Percentiles rank a stretch among this genome's conserved stretches.
Evolutionary conservation across 2,888 invertebrate species (phyloP).

Genomic region (Limenitis camilla): DNA sequence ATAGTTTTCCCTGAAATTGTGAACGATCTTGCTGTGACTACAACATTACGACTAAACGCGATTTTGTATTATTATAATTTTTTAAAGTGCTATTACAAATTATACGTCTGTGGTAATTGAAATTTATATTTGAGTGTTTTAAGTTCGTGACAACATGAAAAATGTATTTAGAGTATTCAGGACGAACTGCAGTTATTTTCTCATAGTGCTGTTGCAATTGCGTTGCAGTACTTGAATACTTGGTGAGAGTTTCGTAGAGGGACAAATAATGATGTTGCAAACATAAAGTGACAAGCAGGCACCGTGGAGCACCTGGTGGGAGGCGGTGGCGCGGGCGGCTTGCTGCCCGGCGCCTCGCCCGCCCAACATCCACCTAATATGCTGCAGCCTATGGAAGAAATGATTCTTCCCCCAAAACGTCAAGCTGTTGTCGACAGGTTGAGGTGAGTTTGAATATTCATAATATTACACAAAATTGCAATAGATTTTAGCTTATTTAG

Average conservation of each 20-base stretch:
- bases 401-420: slow-evolving; percentile 85
- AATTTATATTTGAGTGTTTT: not conserved
- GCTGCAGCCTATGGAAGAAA: slow-evolving; percentile 77
- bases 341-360: slow-evolving; percentile 77
- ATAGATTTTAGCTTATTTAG: no score
- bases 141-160: slow-evolving; percentile 51
- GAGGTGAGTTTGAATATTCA: slow-evolving; percentile 50
- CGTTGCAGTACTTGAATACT: slow-evolving; percentile 57
- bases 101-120: not conserved
- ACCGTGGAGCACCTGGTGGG: slow-evolving; percentile 86
- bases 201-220: slow-evolving; percentile 51
- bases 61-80: no score
- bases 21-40: not conserved
- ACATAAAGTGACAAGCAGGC: slow-evolving; percentile 50
- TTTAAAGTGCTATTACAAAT: no score
- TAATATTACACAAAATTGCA: not conserved
- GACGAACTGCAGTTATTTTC: slow-evolving; percentile 55
- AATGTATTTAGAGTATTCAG: slow-evolving; percentile 49
- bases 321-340: slow-evolving; percentile 81
- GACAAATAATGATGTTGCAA: slow-evolving; percentile 46
- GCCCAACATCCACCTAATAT: slow-evolving; percentile 77
- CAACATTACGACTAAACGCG: no score
- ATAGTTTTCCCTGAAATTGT: no score
- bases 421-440: slow-evolving; percentile 91
- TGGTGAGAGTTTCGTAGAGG: slow-evolving; percentile 30